Evolutionary conservation across 2,888 invertebrate species (phyloP), one percentile per base, ranked within the genome.

Genomic region (Diarsia mendica): DNA sequence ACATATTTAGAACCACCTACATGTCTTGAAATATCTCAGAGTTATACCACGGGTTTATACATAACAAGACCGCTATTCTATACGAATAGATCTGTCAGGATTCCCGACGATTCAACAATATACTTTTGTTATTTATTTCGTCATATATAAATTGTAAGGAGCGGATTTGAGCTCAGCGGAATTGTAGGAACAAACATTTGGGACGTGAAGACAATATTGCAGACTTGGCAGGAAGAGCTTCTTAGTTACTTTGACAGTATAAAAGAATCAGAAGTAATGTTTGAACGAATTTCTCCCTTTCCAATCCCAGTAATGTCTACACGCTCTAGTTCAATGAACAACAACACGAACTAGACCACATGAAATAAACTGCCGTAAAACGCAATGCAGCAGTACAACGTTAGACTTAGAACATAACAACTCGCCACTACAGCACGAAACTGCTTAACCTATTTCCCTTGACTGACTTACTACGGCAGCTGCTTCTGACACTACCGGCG

Each of bases 361-460:
- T 64, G 67, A 66, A 71, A 83, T 55, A 3, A 20, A 72, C n/a
- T 63, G 49, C 48, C 75, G 53, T 79, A 55, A 75, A 83, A 80
- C 70, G 76, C 84, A 83, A 82, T 80, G 80, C 83, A 83, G 82
- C 68, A 82, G 58, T 71, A 72, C 23, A 67, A 73, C 3, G 48
- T 28, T 67, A 44, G 69, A 70, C 39, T 28, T 67, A 44, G 69
- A 70, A 69, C 23, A 67, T 48, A 68, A 75, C 46, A 67, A 49
- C 39, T 49, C 58, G 60, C 33, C 49, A 39, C 63, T 70, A 51
- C 67, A 49, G 55, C 82, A 79, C 79, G 77, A 68, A 75, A 71
- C 73, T 66, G 48, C 71, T 80, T 82, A 80, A 77, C 81, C 77
- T 46, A 80, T 49, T 80, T 80, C 82, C 84, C 77, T 83, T 84